Base-by-base conservation (phyloP, 2,888 invertebrate species). In the Magallana nippona region DNA sequence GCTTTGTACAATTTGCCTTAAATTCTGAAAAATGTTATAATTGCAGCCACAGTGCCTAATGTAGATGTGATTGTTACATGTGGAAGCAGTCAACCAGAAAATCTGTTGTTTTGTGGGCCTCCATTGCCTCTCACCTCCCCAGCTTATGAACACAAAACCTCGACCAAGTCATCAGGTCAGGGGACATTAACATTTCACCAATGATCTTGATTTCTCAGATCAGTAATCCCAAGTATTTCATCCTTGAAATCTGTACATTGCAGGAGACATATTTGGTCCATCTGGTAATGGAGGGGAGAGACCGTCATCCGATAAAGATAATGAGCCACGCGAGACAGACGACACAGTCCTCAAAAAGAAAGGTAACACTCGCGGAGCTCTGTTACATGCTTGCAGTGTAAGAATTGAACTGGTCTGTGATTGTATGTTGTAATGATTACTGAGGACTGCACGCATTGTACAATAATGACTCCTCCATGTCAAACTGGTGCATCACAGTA, bases 1-100 rank as follows among this genome's bases (percentile, higher is more conserved):
- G 44, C 44, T 44, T 5, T 44, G 0, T 44, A 8, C 44, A 44
- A 32, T 44, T 3, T 44, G 44, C 44, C 44, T 44, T 44, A 44
- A 44, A 44, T 44, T 44, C 44, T 44, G 5, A 44, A 44, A 44
- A 5, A 0, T 44, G 44, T 44, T 0, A 44, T 44, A 44, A 17
- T 87, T 87, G n/a, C 83, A 89, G 89, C 89, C 11, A 88, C 87
- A 1, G 32, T 82, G 17, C 85, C 88, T 10, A 84, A 86, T 71
- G 87, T 88, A 19, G 87, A 87, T 77, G 85, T 89, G 1, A 79
- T 82, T 13, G 88, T 89, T 11, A 88, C 88, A 71, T 89, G 89
- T 86, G 88, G 89, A n/a, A 62, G 79, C 63, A 63, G 63, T 44
- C 79, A 81, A 10, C 62, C 57, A 22, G 79, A 78, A 22, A 58